Evolutionary conservation across 2,888 invertebrate species (phyloP).

Genomic region (Dryadula phaetusa): DNA sequence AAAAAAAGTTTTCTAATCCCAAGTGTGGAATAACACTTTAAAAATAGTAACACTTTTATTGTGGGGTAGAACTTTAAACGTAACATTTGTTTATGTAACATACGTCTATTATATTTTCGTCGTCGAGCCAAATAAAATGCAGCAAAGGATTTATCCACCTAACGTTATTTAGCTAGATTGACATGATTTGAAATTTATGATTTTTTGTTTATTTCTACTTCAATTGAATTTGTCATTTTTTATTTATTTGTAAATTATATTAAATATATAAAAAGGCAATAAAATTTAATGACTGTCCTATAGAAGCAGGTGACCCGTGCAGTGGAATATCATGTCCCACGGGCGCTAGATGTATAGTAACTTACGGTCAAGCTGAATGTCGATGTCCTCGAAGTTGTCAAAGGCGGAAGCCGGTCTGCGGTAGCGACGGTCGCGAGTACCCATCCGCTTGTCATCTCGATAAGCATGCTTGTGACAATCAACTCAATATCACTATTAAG

Average conservation of each 20-base stretch:
- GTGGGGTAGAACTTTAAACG: background rate
- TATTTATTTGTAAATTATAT: too few species aligned
- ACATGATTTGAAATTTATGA: background rate
- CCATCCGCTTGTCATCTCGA: slow-evolving; percentile 94
- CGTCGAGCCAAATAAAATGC: background rate
- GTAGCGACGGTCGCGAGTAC: slow-evolving; percentile 94
- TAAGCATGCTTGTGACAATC: slow-evolving; percentile 89
- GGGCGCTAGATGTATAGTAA: slow-evolving; percentile 87
- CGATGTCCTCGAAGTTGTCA: slow-evolving; percentile 86
- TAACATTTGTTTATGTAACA: background rate
- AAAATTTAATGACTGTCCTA: background rate
- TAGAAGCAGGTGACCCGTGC: slow-evolving; percentile 89
- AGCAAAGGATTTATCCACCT: too few species aligned
- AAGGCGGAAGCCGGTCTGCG: slow-evolving; percentile 92
- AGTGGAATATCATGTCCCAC: slow-evolving; percentile 86
- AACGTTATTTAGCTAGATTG: background rate
- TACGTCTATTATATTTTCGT: background rate
- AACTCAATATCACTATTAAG: slow-evolving; percentile 90
- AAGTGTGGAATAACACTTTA: too few species aligned
- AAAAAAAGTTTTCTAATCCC: too few species aligned
- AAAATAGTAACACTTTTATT: background rate
- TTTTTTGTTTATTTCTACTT: background rate
- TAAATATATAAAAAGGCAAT: background rate
- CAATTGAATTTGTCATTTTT: too few species aligned
- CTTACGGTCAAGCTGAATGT: slow-evolving; percentile 87